phyloP scores from a whole-genome alignment of 2,797 vertebrate species.

The Borostomias antarcticus region DNA sequence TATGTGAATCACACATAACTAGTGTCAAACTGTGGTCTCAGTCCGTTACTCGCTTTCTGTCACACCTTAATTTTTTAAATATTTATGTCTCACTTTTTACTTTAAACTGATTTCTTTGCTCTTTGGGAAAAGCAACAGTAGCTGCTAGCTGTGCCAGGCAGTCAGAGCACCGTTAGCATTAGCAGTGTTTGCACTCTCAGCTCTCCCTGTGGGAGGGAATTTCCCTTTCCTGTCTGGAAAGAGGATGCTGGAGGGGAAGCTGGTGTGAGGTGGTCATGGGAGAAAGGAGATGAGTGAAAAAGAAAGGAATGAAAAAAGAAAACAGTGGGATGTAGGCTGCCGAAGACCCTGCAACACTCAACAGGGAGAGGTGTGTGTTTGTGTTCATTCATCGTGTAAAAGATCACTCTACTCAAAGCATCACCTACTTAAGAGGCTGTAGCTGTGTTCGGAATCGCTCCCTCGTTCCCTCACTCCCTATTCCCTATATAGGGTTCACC shows the following conservation, averaged over 20 bases:
- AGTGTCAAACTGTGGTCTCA: too few relatives aligned
- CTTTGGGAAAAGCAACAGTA: not conserved
- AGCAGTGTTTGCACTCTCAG: slow-evolving; percentile 15
- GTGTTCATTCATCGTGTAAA: not conserved
- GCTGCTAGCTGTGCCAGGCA: not conserved
- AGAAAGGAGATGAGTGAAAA: not conserved
- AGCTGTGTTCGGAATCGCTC: too few relatives aligned
- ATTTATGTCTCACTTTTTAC: too few relatives aligned
- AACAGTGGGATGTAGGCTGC: too few relatives aligned
- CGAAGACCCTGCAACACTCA: too few relatives aligned
- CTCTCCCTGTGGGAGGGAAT: slow-evolving; percentile 8
- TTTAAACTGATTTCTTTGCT: too few relatives aligned
- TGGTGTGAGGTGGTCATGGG: not conserved
- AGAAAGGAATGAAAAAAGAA: not conserved
- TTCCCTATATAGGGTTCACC: too few relatives aligned
- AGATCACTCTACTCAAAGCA: not conserved
- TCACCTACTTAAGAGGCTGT: too few relatives aligned
- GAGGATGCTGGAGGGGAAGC: slow-evolving; percentile 22
- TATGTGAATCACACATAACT: too few relatives aligned
- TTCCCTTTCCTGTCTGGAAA: slow-evolving; percentile 54
- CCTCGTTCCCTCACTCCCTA: too few relatives aligned
- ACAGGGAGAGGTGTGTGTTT: not conserved
- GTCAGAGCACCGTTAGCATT: not conserved
- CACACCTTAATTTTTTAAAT: too few relatives aligned
- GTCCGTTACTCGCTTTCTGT: too few relatives aligned